Conservation (phyloP, 2,888 invertebrate genomes). For the Macrosoma leucophasiata region DNA sequence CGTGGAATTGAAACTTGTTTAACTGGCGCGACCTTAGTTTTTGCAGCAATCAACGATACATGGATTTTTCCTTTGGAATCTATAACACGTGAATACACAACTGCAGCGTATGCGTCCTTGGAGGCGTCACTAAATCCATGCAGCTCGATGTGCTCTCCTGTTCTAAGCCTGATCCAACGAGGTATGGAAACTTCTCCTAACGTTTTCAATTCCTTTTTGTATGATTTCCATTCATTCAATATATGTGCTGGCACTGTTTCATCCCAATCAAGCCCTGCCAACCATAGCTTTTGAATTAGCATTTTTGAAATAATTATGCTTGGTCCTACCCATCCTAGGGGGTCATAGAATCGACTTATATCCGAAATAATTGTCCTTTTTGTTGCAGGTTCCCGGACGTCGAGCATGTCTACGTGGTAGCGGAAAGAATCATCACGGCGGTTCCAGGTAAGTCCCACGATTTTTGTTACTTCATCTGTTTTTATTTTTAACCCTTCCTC, state of each 20-base stretch:
- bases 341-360: constrained; percentile 23
- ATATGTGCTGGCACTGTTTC: constrained; percentile 19
- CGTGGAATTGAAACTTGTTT: constrained; percentile 15
- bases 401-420: constrained; percentile 18
- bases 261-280: constrained; percentile 25
- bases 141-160: constrained; percentile 15
- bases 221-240: constrained; percentile 21
- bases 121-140: constrained; percentile 23
- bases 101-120: constrained; percentile 18
- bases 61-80: constrained; percentile 1
- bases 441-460: constrained; percentile 20
- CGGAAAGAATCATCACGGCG: constrained; percentile 6
- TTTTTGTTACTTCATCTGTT: constrained; percentile 20
- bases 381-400: constrained; percentile 7
- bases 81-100: constrained; percentile 15
- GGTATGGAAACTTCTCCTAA: constrained; percentile 11
- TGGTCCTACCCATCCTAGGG: constrained; percentile 24
- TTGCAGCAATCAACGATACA: constrained; percentile 13
- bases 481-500: constrained; percentile 21
- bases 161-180: no score
- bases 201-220: constrained; percentile 6
- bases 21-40: constrained; percentile 13
- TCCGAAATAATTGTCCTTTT: constrained; percentile 21
- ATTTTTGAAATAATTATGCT: constrained; percentile 13
- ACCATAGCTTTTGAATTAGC: not conserved